These are phyloP conservation scores for Heteronetta atricapilla DNA, from an alignment of 2,113 vertebrate species.

Conservation along the genomic window DNA sequence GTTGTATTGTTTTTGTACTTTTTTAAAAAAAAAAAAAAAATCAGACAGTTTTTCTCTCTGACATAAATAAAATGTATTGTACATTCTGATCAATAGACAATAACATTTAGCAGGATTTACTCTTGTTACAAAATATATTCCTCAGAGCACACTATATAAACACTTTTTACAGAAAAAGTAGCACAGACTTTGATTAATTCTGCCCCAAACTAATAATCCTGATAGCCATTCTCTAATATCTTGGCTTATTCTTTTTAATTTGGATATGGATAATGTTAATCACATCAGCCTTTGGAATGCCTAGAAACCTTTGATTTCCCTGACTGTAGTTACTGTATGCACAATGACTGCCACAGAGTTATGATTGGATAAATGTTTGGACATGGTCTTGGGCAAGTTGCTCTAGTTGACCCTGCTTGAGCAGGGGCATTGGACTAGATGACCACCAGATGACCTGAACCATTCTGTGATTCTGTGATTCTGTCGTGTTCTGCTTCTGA, in stretches of 20 bases:
- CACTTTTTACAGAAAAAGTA: background rate
- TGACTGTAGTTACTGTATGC: background rate
- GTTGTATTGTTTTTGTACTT: background rate
- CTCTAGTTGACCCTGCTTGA: background rate
- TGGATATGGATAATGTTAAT: background rate
- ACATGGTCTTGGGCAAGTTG: background rate
- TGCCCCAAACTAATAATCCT: background rate
- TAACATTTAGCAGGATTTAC: background rate
- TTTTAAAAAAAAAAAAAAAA: too few species aligned
- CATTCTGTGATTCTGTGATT: too few species aligned
- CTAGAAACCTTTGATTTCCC: background rate
- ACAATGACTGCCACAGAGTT: background rate
- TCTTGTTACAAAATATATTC: background rate
- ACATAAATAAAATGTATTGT: background rate
- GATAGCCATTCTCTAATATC: background rate
- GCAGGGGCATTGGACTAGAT: background rate
- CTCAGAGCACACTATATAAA: background rate
- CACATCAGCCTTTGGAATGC: background rate
- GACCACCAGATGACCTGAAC: background rate
- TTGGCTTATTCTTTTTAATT: background rate
- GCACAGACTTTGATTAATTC: background rate
- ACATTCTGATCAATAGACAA: background rate
- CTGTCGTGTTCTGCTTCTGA: background rate
- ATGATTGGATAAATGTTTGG: background rate
- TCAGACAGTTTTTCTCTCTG: background rate